Evolutionary conservation across 92 coral and sea anemone genomes (phyloP).

Genomic region (Parazoanthus swiftii): DNA sequence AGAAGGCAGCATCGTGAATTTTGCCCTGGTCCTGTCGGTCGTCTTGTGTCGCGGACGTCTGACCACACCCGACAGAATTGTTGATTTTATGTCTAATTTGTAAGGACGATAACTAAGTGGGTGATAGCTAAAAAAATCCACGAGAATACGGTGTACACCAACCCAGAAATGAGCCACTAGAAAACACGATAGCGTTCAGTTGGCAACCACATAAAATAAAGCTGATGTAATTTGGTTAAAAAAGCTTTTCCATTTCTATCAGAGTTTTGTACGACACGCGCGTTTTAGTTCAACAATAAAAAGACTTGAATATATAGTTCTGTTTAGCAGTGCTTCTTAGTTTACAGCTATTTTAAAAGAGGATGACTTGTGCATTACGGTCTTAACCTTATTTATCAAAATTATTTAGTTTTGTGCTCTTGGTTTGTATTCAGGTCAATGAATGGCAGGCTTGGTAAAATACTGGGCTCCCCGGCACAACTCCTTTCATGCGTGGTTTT

Average conservation of each 20-base stretch:
- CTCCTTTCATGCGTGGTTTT: no score
- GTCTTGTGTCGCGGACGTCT: background rate
- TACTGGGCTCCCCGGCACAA: no score
- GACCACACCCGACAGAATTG: background rate
- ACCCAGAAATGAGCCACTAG: background rate
- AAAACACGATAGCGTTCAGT: background rate
- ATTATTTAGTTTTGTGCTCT: no score
- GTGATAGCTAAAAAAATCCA: conserved; percentile 23
- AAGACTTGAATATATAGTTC: background rate
- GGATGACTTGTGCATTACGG: no score
- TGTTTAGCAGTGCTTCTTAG: background rate
- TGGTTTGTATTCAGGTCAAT: no score
- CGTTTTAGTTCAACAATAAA: conserved; percentile 23
- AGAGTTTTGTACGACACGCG: conserved; percentile 11
- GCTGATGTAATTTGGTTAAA: conserved; percentile 11
- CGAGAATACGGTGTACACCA: conserved; percentile 15
- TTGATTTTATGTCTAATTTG: conserved; percentile 32
- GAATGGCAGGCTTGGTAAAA: no score
- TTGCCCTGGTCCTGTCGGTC: background rate
- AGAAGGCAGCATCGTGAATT: conserved; percentile 32
- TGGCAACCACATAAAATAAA: background rate
- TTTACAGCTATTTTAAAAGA: background rate
- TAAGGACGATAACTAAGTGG: conserved; percentile 12
- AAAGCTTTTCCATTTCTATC: conserved; percentile 3
- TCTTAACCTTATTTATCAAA: no score